Percentiles rank a stretch among this genome's conserved stretches.
Conservation (phyloP, 2,113 vertebrate species). For the Falco punctatus region DNA sequence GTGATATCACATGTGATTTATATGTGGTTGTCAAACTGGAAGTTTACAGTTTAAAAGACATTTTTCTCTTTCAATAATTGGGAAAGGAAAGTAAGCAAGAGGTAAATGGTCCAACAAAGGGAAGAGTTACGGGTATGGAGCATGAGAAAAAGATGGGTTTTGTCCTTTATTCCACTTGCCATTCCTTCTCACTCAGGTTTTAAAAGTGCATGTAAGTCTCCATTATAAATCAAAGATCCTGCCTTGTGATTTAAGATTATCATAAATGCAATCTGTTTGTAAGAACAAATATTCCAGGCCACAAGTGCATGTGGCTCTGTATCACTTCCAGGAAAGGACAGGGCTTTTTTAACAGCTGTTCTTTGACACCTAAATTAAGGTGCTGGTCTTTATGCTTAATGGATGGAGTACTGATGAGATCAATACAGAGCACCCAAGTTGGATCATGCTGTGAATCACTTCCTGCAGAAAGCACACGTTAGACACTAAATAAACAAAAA, state of each 20-base stretch:
- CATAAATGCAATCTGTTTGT: background rate
- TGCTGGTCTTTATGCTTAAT: background rate
- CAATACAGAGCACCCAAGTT: background rate
- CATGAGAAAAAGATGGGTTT: background rate
- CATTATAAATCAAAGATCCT: background rate
- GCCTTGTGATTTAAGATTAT: background rate
- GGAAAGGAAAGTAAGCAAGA: background rate
- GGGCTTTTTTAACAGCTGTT: rapidly evolving
- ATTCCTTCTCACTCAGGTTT: background rate
- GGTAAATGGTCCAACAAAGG: background rate
- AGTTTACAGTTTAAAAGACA: background rate
- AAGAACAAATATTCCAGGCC: background rate
- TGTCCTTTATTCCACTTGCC: background rate
- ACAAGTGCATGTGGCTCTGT: background rate
- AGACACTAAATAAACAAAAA: background rate
- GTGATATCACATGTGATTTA: background rate
- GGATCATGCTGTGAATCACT: background rate
- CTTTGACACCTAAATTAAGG: background rate
- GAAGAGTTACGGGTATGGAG: background rate
- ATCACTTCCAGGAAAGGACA: background rate
- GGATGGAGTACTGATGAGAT: background rate
- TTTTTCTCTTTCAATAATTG: background rate
- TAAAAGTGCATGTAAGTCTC: background rate
- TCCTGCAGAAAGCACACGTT: background rate
- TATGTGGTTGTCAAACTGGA: background rate